Conservation (phyloP, 2,797 vertebrate species). For the Xenentodon cancila region DNA sequence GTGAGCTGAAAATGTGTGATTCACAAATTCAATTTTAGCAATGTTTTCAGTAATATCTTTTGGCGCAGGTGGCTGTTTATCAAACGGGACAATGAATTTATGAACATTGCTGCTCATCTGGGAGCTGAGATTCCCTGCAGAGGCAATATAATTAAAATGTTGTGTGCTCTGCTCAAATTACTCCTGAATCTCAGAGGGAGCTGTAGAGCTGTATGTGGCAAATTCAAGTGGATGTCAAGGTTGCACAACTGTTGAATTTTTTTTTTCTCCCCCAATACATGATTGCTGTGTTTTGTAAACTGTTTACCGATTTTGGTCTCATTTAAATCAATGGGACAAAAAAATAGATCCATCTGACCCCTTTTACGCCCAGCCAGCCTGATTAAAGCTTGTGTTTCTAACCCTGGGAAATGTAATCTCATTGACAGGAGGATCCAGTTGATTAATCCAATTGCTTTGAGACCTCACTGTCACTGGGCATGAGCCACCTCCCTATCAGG, state of each 20-base stretch:
- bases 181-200: slow-evolving; percentile 45
- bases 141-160: slow-evolving; percentile 79
- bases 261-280: too few relatives aligned
- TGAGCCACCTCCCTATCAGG: slow-evolving; percentile 14
- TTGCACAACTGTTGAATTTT: background rate
- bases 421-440: slow-evolving; percentile 67
- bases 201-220: background rate
- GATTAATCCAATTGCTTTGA: slow-evolving; percentile 78
- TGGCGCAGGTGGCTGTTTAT: slow-evolving; percentile 53
- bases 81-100: slow-evolving; percentile 62
- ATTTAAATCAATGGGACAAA: too few relatives aligned
- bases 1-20: slow-evolving; percentile 11
- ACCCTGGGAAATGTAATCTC: slow-evolving; percentile 62
- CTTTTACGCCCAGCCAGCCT: slow-evolving; percentile 5
- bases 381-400: slow-evolving; percentile 23
- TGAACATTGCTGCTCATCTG: slow-evolving; percentile 59
- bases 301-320: too few relatives aligned
- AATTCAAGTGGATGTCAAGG: slow-evolving; percentile 4
- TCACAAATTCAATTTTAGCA: slow-evolving; percentile 26
- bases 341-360: slow-evolving; percentile 19
- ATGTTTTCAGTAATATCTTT: slow-evolving; percentile 44
- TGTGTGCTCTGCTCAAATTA: slow-evolving; percentile 73
- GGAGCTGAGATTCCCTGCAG: slow-evolving; percentile 64
- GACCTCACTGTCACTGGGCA: slow-evolving; percentile 28
- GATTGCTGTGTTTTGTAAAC: too few relatives aligned